Evolutionary conservation across 2,888 invertebrate species (phyloP).

Genomic region (Euphydryas editha): DNA sequence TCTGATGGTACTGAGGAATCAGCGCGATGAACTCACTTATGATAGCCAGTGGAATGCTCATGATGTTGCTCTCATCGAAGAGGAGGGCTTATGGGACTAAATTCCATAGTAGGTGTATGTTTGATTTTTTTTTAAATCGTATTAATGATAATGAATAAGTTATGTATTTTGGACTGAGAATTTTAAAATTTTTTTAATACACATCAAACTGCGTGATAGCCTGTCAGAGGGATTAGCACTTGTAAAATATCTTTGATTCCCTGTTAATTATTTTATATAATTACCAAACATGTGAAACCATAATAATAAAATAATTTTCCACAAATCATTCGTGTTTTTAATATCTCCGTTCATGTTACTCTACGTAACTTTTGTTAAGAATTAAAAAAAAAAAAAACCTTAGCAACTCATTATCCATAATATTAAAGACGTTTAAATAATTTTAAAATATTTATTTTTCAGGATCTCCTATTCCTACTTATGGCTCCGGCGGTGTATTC

Average conservation of each 20-base stretch:
- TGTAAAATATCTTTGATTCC: not conserved
- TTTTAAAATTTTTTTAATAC: too few species aligned
- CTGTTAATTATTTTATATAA: not conserved
- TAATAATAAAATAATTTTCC: too few species aligned
- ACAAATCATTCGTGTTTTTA: too few species aligned
- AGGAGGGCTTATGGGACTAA: constrained; percentile 4
- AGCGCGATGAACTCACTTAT: constrained; percentile 16
- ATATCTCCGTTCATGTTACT: too few species aligned
- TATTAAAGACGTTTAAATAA: not conserved
- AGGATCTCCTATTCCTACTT: not conserved
- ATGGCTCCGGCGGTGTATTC: not conserved
- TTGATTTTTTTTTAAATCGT: too few species aligned
- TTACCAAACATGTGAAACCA: not conserved
- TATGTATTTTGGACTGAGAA: too few species aligned
- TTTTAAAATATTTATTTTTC: not conserved
- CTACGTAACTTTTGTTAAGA: not conserved
- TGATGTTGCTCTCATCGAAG: not conserved
- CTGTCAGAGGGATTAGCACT: too few species aligned
- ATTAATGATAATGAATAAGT: too few species aligned
- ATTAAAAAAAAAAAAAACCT: too few species aligned
- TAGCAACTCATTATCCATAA: too few species aligned
- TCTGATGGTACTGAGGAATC: constrained; percentile 11
- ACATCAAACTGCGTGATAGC: too few species aligned
- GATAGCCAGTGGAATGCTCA: constrained; percentile 5
- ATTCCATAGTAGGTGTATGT: not conserved